Evolutionary conservation across 2,797 vertebrate genomes (phyloP).

Genomic region (Pangasius mekongensis): DNA sequence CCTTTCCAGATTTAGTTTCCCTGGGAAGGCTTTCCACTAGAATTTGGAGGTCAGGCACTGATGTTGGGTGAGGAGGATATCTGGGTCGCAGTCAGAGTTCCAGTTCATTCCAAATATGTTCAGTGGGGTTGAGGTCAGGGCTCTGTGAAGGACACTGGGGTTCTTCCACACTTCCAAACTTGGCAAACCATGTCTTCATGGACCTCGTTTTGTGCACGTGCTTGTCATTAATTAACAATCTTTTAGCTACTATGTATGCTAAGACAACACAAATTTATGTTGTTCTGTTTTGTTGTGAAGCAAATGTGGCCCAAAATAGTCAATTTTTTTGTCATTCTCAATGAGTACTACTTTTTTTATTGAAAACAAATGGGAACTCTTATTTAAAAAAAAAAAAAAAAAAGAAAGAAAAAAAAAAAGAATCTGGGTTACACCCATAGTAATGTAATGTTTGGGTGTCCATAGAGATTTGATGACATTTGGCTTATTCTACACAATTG

Average conservation of each 20-base stretch:
- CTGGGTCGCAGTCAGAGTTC: not conserved
- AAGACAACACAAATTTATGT: not conserved
- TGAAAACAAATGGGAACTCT: not conserved
- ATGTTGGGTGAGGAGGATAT: not conserved
- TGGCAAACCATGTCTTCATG: not conserved
- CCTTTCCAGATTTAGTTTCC: not conserved
- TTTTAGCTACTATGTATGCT: not conserved
- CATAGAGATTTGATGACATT: not conserved
- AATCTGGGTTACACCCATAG: not conserved
- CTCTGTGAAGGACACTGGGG: too few relatives aligned
- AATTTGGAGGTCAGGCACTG: not conserved
- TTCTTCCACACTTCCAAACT: not conserved
- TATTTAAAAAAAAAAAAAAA: not conserved
- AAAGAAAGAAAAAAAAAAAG: not conserved
- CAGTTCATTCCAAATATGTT: not conserved
- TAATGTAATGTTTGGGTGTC: not conserved
- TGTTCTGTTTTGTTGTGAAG: not conserved
- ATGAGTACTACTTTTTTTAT: not conserved
- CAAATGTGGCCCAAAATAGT: not conserved
- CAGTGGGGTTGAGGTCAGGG: not conserved
- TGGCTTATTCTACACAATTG: not conserved
- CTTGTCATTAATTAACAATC: not conserved
- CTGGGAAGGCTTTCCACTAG: not conserved
- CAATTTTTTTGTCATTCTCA: not conserved
- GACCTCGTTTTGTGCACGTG: not conserved